Base-by-base conservation (phyloP, 1,140 invertebrate species). In the Cyclina sinensis region DNA sequence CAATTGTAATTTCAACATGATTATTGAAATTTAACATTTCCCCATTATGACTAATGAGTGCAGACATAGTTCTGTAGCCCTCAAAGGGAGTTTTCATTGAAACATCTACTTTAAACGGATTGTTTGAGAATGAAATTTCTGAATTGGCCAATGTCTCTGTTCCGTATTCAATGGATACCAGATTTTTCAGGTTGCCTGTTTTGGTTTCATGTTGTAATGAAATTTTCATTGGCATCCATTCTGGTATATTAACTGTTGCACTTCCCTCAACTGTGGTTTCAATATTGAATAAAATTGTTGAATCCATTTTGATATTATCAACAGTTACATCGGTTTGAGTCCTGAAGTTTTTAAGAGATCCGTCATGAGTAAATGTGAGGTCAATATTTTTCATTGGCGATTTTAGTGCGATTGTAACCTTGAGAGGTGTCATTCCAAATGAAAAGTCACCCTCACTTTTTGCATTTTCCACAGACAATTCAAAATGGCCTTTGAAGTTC, bases 181-280 rank as follows among this genome's bases (percentile, higher is more conserved):
- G 24, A 35, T 35, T 65, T 65, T n/a, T 65, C 59, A 65, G 11
- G 30, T 24, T 65, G 7, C 27, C 27, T 30, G 27, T 5, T 21
- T 5, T 3, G n/a, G 27, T 30, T 11, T 11, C 30, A 39, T 91
- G 90, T 12, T 76, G 78, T 46, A 92, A 65, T 46, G 70, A 90
- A 39, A 16, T 78, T 70, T 57, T 43, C 87, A 68, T 89, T 80
- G 24, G 88, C 16, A 70, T 81, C 65, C 21, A 87, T 70, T 35
- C 65, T 32, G 48, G 79, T 79, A 24, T 21, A 3, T 14, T 46
- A 18, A 43, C 62, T 48, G 21, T 70, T 30, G 54, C 54, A 80
- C 48, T 37, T 35, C 84, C 46, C 39, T 48, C 48, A 3, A 70
- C 43, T 37, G 73, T 37, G 27, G 54, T 80, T 39, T 68, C 48